Conservation (phyloP, 2,888 invertebrate genomes). For the Laspeyria flexula region DNA sequence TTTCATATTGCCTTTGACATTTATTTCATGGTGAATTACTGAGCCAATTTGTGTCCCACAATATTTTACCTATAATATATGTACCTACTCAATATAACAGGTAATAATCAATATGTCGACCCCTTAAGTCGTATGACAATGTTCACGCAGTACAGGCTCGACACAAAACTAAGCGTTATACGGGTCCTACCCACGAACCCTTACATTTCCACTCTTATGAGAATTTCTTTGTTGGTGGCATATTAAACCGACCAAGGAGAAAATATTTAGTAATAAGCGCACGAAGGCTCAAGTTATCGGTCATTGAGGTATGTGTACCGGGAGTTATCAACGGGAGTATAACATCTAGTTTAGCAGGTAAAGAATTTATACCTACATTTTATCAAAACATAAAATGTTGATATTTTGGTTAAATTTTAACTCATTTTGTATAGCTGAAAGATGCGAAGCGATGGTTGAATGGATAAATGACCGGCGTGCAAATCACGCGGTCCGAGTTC, state of each 20-base stretch:
- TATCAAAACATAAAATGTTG: no score
- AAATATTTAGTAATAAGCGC: slow-evolving; percentile 6
- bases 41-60: no score
- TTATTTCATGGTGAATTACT: no score
- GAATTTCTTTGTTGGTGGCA: slow-evolving; percentile 8
- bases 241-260: slow-evolving; percentile 3
- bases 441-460: no score
- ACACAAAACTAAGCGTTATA: slow-evolving; percentile 7
- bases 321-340: background rate
- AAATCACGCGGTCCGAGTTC: no score
- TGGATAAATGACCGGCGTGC: no score
- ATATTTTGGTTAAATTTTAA: no score
- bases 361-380: background rate
- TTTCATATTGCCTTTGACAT: no score
- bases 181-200: slow-evolving; percentile 3
- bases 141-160: slow-evolving; percentile 7
- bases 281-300: slow-evolving; percentile 6
- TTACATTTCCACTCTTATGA: slow-evolving; percentile 8
- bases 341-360: background rate
- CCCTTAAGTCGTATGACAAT: slow-evolving; percentile 12
- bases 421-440: no score
- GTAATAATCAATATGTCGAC: background rate
- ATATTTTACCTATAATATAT: no score
- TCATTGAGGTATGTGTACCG: background rate
- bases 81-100: no score